Evolutionary conservation across 2,797 vertebrate genomes (phyloP).

Genomic region (Scolopax bukidnonensis): DNA sequence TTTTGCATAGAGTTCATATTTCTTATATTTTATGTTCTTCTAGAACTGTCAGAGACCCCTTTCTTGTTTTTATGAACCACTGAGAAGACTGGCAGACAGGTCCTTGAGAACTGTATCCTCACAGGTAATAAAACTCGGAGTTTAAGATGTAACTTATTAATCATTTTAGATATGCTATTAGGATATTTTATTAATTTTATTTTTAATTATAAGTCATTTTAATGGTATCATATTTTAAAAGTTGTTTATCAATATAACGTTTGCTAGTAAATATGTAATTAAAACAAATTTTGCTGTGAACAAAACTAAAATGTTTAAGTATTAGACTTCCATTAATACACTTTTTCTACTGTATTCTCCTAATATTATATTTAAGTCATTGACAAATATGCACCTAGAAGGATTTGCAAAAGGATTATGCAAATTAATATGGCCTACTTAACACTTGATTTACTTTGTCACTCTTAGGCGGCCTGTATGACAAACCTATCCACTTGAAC

Average conservation of each 20-base stretch:
- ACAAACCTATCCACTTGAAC: background rate
- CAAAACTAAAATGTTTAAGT: background rate
- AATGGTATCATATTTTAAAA: background rate
- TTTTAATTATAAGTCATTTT: background rate
- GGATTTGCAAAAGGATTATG: constrained; percentile 57
- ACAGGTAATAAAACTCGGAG: background rate
- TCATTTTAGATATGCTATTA: background rate
- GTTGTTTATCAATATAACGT: background rate
- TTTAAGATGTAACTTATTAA: background rate
- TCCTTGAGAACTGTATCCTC: background rate
- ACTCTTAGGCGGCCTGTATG: background rate
- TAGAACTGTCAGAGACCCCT: background rate
- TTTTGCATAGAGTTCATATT: background rate
- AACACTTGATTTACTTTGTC: constrained; percentile 48
- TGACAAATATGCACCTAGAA: constrained; percentile 36
- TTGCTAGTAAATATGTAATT: background rate
- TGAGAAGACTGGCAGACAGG: background rate
- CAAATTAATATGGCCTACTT: constrained; percentile 51
- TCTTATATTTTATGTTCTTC: background rate
- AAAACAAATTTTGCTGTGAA: background rate
- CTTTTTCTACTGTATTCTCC: background rate
- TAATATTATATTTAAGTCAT: background rate
- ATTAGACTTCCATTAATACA: background rate
- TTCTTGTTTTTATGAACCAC: background rate
- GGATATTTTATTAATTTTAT: background rate